Evolutionary conservation across 1,140 invertebrate species (phyloP).

Genomic region (Zaprionus inermis): DNA sequence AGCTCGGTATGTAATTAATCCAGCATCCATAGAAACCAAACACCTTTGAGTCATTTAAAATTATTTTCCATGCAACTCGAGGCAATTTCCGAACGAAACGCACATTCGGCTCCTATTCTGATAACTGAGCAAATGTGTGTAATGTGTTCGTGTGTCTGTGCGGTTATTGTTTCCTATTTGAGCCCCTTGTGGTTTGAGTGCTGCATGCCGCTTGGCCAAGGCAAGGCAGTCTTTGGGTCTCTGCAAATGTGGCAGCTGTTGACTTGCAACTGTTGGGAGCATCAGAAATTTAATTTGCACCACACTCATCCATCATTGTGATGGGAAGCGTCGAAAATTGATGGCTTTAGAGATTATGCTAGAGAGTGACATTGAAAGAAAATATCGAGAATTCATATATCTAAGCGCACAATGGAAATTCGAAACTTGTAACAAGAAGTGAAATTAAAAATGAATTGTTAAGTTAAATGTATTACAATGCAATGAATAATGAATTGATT

Average conservation of each 20-base stretch:
- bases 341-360: slow-evolving; percentile 7
- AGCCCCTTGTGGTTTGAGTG: slow-evolving; percentile 11
- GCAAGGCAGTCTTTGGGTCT: not conserved
- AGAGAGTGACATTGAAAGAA: not conserved
- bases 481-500: not conserved
- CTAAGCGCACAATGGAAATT: not conserved
- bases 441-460: not conserved
- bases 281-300: slow-evolving; percentile 37
- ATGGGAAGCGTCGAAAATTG: slow-evolving; percentile 4
- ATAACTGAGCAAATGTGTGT: slow-evolving; percentile 16
- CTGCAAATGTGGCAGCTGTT: slow-evolving; percentile 25
- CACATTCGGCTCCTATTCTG: not conserved
- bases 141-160: slow-evolving; percentile 9
- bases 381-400: not conserved
- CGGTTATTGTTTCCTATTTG: slow-evolving; percentile 28
- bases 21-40: slow-evolving; percentile 1
- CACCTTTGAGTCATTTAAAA: slow-evolving; percentile 14
- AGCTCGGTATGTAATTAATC: slow-evolving; percentile 19
- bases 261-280: slow-evolving; percentile 14
- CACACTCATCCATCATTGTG: slow-evolving; percentile 35
- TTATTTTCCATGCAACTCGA: not conserved
- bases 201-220: not conserved
- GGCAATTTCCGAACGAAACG: slow-evolving; percentile 31
- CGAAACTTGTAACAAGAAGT: not conserved
- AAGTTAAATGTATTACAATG: too few species aligned